A percentile compares a stretch with the other conserved stretches of the same genome.
Conservation (phyloP, 1,140 invertebrate genomes). For the Pollicipes pollicipes region DNA sequence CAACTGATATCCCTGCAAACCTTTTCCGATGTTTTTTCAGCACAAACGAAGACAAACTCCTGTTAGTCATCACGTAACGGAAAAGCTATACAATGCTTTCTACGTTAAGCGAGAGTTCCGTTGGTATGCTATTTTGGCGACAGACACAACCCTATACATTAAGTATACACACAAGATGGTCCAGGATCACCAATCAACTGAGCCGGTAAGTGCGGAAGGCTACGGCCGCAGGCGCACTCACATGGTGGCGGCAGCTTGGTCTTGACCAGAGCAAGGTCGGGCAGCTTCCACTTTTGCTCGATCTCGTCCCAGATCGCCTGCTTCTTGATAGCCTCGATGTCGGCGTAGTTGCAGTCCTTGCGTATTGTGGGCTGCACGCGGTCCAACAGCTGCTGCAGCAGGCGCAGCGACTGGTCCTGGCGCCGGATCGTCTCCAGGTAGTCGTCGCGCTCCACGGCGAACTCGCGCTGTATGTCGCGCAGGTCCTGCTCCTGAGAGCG, state of each 20-base stretch:
- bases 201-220: too few species aligned
- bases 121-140: too few species aligned
- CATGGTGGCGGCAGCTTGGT: constrained; percentile 42
- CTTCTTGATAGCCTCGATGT: constrained; percentile 44
- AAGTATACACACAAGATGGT: too few species aligned
- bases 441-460: constrained; percentile 62
- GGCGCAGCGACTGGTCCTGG: constrained; percentile 50
- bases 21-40: too few species aligned
- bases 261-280: constrained; percentile 40
- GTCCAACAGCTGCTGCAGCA: constrained; percentile 48
- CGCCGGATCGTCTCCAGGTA: constrained; percentile 66
- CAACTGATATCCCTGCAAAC: too few species aligned
- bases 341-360: constrained; percentile 54
- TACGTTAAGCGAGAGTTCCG: too few species aligned
- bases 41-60: too few species aligned
- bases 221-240: too few species aligned
- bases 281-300: constrained; percentile 48
- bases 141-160: too few species aligned
- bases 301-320: constrained; percentile 62
- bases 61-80: too few species aligned
- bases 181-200: too few species aligned
- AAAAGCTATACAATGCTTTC: too few species aligned
- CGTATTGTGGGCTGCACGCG: constrained; percentile 44
- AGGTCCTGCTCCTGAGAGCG: constrained; percentile 51
- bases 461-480: constrained; percentile 59